phyloP scores from a whole-genome alignment of 2,888 invertebrate genomes.

The Amiota minor region DNA sequence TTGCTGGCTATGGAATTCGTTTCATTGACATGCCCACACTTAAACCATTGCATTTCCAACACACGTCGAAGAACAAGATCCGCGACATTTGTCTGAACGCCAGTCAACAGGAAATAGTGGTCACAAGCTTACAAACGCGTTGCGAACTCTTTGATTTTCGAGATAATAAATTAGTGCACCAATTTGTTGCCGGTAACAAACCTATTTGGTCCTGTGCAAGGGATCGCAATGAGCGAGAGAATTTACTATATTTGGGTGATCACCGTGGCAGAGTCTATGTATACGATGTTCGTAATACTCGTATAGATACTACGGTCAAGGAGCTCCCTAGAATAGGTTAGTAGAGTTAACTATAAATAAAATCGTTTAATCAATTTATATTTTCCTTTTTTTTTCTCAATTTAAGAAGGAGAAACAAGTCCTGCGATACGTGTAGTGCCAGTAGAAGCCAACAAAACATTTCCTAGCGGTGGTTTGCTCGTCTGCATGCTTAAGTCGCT shows the following conservation, averaged over 20 bases:
- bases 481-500: slow-evolving; percentile 84
- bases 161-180: slow-evolving; percentile 74
- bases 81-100: slow-evolving; percentile 86
- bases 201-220: slow-evolving; percentile 92
- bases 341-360: slow-evolving; percentile 62
- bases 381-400: slow-evolving; percentile 1
- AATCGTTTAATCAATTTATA: not conserved
- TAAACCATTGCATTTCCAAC: slow-evolving; percentile 80
- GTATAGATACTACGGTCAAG: slow-evolving; percentile 72
- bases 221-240: slow-evolving; percentile 80
- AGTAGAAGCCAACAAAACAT: slow-evolving; percentile 74
- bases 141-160: slow-evolving; percentile 82
- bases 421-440: slow-evolving; percentile 81
- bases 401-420: slow-evolving; percentile 76
- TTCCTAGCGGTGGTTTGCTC: slow-evolving; percentile 78
- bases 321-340: slow-evolving; percentile 73
- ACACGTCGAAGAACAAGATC: slow-evolving; percentile 83
- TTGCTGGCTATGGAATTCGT: slow-evolving; percentile 86
- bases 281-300: slow-evolving; percentile 83
- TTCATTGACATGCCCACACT: slow-evolving; percentile 81
- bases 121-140: slow-evolving; percentile 85
- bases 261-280: slow-evolving; percentile 83
- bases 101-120: slow-evolving; percentile 81
- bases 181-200: slow-evolving; percentile 60
- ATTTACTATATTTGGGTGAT: slow-evolving; percentile 83